Conservation (phyloP, 2,888 invertebrate genomes). For the Dryobotodes eremita region DNA sequence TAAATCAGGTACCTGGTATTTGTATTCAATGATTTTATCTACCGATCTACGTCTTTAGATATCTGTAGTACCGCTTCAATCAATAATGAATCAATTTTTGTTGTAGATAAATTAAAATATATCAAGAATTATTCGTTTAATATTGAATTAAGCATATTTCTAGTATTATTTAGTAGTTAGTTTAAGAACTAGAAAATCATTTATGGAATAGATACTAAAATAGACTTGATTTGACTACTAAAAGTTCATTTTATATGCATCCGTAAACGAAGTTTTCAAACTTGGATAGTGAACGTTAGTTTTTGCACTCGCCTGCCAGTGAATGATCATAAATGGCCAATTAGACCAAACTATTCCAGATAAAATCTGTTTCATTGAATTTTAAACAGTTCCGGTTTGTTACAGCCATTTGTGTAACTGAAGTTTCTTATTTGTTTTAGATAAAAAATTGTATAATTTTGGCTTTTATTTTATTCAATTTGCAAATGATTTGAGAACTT, state of each 20-base stretch:
- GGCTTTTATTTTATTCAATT: not conserved
- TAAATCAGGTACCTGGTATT: conserved; percentile 38
- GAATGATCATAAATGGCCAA: conserved; percentile 43
- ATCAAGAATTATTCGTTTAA: not conserved
- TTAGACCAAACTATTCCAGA: conserved; percentile 40
- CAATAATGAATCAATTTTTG: not conserved
- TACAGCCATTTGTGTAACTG: not conserved
- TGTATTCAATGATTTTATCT: conserved; percentile 36
- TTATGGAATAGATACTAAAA: not conserved
- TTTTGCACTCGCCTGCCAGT: conserved; percentile 36
- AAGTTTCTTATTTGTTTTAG: conserved; percentile 23
- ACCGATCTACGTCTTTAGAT: not conserved
- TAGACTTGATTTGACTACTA: not conserved
- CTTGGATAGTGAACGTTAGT: conserved; percentile 31
- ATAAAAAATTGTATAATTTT: conserved; percentile 11
- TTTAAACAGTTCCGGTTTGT: conserved; percentile 48
- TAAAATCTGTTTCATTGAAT: conserved; percentile 56
- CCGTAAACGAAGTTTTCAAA: conserved; percentile 22
- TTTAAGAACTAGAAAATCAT: not conserved
- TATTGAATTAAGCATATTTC: not conserved
- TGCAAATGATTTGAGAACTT: not conserved
- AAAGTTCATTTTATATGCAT: conserved; percentile 22
- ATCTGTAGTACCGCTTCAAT: conserved; percentile 10
- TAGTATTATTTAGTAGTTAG: not conserved
- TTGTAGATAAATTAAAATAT: conserved; percentile 16